Percentiles rank a stretch among this genome's conserved stretches.
Conservation (phyloP, 2,113 vertebrate genomes). For the Motacilla tschutschensis region DNA sequence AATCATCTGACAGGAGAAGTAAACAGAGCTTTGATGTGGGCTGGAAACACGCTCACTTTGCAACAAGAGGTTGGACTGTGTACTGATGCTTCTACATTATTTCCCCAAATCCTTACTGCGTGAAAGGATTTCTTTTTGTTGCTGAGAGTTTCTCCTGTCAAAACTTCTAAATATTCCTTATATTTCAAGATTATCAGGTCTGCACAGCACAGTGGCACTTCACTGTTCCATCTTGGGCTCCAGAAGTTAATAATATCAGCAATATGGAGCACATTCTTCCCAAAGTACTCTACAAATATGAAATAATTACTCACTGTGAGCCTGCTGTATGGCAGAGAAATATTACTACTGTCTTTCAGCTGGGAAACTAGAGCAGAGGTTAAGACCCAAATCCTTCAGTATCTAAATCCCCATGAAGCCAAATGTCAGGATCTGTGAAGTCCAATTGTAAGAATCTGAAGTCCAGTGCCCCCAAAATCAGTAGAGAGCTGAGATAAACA, state of each 20-base stretch:
- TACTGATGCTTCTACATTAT: background rate
- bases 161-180: background rate
- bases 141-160: background rate
- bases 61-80: background rate
- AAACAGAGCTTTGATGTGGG: background rate
- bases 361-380: conserved; percentile 28
- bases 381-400: background rate
- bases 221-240: conserved; percentile 10
- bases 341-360: conserved; percentile 28
- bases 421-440: background rate
- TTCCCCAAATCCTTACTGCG: background rate
- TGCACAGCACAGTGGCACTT: background rate
- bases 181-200: background rate
- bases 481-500: background rate
- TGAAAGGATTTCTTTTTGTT: background rate
- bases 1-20: background rate
- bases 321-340: conserved; percentile 40
- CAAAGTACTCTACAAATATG: conserved; percentile 29
- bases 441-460: background rate
- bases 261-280: conserved; percentile 28
- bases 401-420: background rate
- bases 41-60: background rate
- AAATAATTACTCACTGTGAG: conserved; percentile 38
- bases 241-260: conserved; percentile 30
- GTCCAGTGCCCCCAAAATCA: background rate